Conservation (phyloP, 2,888 invertebrate genomes). For the Aporophyla lueneburgensis region DNA sequence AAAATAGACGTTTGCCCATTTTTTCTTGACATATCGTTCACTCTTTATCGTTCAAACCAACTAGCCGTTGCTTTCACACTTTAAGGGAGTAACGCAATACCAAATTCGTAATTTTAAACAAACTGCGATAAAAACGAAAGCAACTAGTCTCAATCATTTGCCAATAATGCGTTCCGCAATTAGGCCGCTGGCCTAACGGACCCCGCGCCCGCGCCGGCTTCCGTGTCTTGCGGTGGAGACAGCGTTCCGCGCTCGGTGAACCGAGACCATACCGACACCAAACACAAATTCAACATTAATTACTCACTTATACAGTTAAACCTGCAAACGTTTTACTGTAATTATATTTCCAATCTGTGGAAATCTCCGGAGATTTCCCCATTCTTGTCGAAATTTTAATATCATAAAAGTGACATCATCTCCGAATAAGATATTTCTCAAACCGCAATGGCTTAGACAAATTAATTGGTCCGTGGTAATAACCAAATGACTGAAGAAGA, state of each 20-base stretch:
- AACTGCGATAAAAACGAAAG: too few species aligned
- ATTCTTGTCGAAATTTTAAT: constrained; percentile 52
- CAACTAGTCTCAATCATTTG: too few species aligned
- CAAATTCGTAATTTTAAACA: too few species aligned
- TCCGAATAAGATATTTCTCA: constrained; percentile 50
- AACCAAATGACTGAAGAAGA: constrained; percentile 62
- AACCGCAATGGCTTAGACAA: constrained; percentile 50
- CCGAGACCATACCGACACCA: constrained; percentile 36
- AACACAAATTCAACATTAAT: constrained; percentile 52
- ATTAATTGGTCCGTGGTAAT: constrained; percentile 66
- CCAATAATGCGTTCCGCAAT: too few species aligned
- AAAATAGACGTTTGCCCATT: too few species aligned
- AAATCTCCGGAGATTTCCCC: constrained; percentile 31
- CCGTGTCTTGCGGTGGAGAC: constrained; percentile 66
- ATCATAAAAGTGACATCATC: constrained; percentile 57
- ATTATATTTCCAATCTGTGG: constrained; percentile 33
- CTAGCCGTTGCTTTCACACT: too few species aligned
- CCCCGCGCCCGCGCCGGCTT: constrained; percentile 33
- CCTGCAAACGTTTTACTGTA: constrained; percentile 28
- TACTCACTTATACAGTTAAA: constrained; percentile 20
- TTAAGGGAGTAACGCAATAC: too few species aligned
- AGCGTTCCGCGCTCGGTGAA: constrained; percentile 53
- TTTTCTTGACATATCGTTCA: too few species aligned
- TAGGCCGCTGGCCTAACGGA: constrained; percentile 60
- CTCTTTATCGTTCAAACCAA: too few species aligned